Percentiles rank a stretch among this genome's conserved stretches.
Evolutionary conservation across 92 coral and sea anemone species (phyloP).

Genomic region (Palythoa grandiflora): DNA sequence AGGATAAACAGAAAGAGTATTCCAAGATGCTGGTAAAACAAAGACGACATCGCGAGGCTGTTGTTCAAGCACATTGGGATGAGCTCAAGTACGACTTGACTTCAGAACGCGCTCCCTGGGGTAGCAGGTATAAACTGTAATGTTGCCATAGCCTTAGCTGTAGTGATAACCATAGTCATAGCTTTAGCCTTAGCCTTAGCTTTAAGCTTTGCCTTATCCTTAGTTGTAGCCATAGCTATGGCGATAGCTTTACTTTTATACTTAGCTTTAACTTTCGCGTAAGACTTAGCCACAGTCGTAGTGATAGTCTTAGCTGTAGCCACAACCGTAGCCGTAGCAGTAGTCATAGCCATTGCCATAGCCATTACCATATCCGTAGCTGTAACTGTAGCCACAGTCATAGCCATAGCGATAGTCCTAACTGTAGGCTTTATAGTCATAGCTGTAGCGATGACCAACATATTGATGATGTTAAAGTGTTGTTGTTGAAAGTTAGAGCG

Average conservation of each 20-base stretch:
- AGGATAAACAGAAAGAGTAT: conserved; percentile 71
- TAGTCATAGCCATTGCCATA: not conserved
- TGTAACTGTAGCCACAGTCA: too few relatives aligned
- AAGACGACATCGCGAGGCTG: conserved; percentile 55
- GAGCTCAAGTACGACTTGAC: conserved; percentile 78
- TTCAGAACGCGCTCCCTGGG: conserved; percentile 93
- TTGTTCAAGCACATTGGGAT: conserved; percentile 76
- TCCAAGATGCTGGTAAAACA: conserved; percentile 43
- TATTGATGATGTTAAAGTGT: too few relatives aligned
- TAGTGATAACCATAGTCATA: not conserved
- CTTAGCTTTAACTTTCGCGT: too few relatives aligned
- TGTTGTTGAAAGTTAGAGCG: too few relatives aligned
- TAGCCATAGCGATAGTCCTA: too few relatives aligned
- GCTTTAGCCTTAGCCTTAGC: not conserved
- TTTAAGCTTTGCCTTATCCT: not conserved
- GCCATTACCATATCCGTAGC: not conserved
- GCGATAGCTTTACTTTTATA: too few relatives aligned
- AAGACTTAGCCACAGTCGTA: not conserved
- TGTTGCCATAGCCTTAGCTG: too few relatives aligned
- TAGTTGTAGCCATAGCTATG: not conserved
- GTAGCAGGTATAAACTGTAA: conserved; percentile 63
- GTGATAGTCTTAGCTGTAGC: not conserved
- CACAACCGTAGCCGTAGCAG: not conserved
- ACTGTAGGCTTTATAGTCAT: too few relatives aligned
- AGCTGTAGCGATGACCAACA: too few relatives aligned